phyloP scores from a whole-genome alignment of 2,113 vertebrate species.

The Platycercus adscitus region DNA sequence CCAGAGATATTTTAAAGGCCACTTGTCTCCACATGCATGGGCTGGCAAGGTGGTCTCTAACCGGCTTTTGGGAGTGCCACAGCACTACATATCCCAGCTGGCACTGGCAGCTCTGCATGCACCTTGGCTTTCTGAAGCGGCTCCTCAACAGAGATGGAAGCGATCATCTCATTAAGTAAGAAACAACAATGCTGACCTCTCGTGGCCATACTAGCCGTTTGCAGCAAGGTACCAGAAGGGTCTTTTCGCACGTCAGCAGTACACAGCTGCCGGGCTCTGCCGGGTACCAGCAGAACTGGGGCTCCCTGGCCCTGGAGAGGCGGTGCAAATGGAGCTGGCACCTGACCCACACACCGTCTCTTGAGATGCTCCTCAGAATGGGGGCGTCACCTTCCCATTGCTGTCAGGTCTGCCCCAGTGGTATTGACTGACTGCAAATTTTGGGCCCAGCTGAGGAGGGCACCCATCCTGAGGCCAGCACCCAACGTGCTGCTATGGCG shows the following conservation, averaged over 20 bases:
- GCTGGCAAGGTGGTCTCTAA: background rate
- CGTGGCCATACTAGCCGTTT: background rate
- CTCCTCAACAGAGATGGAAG: too few relatives aligned
- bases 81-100: background rate
- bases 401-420: background rate
- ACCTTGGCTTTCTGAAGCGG: background rate
- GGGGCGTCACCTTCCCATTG: background rate
- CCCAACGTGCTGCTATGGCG: background rate
- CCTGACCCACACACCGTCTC: accelerated
- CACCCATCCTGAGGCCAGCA: background rate
- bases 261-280: accelerated
- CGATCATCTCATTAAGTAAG: accelerated
- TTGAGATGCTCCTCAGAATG: accelerated
- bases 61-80: background rate
- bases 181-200: slow-evolving; percentile 59
- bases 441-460: background rate
- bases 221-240: background rate
- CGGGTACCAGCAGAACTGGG: background rate
- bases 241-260: accelerated
- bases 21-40: background rate
- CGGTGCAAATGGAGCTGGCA: accelerated
- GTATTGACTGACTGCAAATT: background rate
- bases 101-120: accelerated
- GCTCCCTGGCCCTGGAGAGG: background rate
- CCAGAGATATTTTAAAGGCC: background rate